Evolutionary conservation across 2,888 invertebrate species (phyloP).

Genomic region (Sclerodermus sp.): DNA sequence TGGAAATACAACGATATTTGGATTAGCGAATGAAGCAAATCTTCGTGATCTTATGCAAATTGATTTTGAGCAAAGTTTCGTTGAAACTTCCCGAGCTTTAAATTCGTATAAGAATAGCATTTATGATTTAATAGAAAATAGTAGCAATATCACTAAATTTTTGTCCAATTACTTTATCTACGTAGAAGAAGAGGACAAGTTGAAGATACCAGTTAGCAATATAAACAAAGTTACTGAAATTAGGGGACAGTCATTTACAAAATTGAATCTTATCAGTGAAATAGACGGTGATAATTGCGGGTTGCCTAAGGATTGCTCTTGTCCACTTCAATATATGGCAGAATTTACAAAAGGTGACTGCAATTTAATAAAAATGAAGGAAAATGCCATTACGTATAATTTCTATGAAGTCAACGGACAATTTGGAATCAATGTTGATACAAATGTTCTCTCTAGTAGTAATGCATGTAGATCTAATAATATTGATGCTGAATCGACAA

Average conservation of each 20-base stretch:
- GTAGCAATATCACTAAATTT: conserved; percentile 4
- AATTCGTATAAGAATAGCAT: conserved; percentile 15
- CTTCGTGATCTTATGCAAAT: conserved; percentile 5
- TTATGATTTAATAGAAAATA: conserved; percentile 16
- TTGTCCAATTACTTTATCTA: conserved; percentile 31
- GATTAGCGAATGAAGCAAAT: conserved; percentile 28
- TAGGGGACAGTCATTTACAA: conserved; percentile 18
- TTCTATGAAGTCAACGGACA: conserved; percentile 26
- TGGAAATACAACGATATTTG: conserved; percentile 15
- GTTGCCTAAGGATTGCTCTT: conserved; percentile 32
- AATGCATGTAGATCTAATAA: conserved; percentile 20
- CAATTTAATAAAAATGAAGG: conserved; percentile 14
- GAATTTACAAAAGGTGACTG: conserved; percentile 24
- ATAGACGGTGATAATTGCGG: conserved; percentile 32
- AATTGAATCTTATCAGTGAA: conserved; percentile 32
- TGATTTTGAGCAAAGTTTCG: neutral
- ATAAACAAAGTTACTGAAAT: conserved; percentile 25
- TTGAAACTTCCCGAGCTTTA: conserved; percentile 3
- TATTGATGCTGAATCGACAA: conserved; percentile 24
- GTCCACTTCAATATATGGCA: conserved; percentile 30
- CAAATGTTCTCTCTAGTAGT: conserved; percentile 29
- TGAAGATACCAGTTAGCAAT: conserved; percentile 25
- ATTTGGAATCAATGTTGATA: conserved; percentile 32
- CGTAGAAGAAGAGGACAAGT: conserved; percentile 31
- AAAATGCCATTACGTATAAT: conserved; percentile 21